Evolutionary conservation across 2,888 invertebrate genomes (phyloP).

Genomic region (Hypomecis punctinalis): DNA sequence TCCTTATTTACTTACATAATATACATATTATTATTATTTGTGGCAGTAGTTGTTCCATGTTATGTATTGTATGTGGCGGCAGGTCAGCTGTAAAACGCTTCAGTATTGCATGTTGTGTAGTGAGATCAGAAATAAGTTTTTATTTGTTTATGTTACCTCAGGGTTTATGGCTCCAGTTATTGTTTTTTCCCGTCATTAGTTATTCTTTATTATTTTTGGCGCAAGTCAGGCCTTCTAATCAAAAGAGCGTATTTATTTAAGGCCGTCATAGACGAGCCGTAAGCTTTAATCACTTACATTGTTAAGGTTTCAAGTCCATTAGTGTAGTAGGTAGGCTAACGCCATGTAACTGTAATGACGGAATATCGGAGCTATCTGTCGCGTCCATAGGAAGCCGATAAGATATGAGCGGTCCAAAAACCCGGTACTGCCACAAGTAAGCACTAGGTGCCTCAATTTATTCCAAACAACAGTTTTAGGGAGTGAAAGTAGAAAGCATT

Average conservation of each 20-base stretch:
- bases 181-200: conserved; percentile 66
- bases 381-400: conserved; percentile 60
- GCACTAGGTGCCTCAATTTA: conserved; percentile 58
- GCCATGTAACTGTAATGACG: conserved; percentile 45
- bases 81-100: conserved; percentile 75
- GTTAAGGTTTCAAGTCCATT: conserved; percentile 65
- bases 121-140: conserved; percentile 72
- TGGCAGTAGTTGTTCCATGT: conserved; percentile 76
- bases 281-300: conserved; percentile 65
- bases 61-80: conserved; percentile 73
- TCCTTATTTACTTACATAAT: conserved; percentile 79
- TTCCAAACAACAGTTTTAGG: conserved; percentile 56
- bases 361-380: conserved; percentile 39
- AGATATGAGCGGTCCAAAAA: conserved; percentile 45
- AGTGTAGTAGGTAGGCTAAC: conserved; percentile 46
- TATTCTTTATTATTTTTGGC: conserved; percentile 70
- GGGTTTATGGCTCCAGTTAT: conserved; percentile 69
- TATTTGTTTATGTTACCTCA: conserved; percentile 80
- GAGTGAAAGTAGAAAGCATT: conserved; percentile 71
- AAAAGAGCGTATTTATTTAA: conserved; percentile 56
- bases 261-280: conserved; percentile 48
- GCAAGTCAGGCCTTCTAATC: conserved; percentile 64
- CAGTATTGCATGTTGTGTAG: conserved; percentile 80
- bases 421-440: conserved; percentile 42
- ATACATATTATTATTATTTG: conserved; percentile 76